A percentile compares a stretch with the other conserved stretches of the same genome.
Conservation (phyloP, 2,113 vertebrate species). For the Athene noctua region DNA sequence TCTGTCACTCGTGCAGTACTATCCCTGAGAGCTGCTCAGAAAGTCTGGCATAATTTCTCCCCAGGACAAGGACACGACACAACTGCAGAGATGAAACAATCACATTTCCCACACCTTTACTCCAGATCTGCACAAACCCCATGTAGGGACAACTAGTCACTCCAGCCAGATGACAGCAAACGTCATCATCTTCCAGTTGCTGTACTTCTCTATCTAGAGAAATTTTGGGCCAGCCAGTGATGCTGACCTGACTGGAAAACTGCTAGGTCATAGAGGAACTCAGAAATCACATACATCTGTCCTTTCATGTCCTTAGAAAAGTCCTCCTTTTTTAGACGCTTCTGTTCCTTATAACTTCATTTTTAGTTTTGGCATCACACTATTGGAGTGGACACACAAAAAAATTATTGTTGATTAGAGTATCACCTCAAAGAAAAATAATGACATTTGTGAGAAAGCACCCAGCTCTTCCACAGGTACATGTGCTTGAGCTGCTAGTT, state of each 20-base stretch:
- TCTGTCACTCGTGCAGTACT: not conserved
- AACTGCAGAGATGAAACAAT: not conserved
- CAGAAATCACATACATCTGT: not conserved
- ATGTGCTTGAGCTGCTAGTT: no score
- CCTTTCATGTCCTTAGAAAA: not conserved
- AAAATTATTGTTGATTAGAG: not conserved
- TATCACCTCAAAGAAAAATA: not conserved
- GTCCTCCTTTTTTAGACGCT: not conserved
- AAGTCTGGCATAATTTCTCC: not conserved
- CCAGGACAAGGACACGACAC: not conserved
- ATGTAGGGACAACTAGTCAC: accelerated
- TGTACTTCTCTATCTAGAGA: not conserved
- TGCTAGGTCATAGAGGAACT: not conserved
- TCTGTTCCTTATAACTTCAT: not conserved
- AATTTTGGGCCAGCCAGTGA: not conserved
- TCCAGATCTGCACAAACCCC: not conserved
- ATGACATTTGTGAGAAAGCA: not conserved
- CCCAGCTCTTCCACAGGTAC: not conserved
- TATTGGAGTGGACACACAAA: not conserved
- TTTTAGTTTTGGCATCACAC: not conserved
- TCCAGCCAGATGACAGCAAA: not conserved
- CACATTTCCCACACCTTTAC: not conserved
- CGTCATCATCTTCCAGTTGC: not conserved
- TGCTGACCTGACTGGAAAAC: not conserved
- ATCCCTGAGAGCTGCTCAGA: not conserved